Evolutionary conservation across 2,797 vertebrate species (phyloP).

Genomic region (Thamnophis elegans): DNA sequence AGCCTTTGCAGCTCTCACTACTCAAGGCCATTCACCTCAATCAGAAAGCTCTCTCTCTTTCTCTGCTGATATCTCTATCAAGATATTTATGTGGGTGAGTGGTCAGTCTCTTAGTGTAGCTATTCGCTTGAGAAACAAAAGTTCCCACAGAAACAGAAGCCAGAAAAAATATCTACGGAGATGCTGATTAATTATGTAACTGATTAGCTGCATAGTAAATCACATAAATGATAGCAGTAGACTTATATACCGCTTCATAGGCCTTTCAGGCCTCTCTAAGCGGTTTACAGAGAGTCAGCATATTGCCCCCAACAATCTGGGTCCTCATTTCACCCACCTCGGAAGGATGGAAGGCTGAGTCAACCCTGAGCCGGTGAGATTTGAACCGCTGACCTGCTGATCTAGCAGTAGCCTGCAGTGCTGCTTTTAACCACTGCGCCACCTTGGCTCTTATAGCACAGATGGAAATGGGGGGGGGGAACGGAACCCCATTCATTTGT

Average conservation of each 20-base stretch:
- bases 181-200: conserved; percentile 50
- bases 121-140: conserved; percentile 21
- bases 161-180: conserved; percentile 33
- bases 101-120: neutral
- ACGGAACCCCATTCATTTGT: conserved; percentile 50
- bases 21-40: neutral
- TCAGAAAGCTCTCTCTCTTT: neutral
- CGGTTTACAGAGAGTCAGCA: too few relatives aligned
- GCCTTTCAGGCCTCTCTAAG: too few relatives aligned
- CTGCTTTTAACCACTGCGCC: too few relatives aligned
- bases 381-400: too few relatives aligned
- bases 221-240: conserved; percentile 41
- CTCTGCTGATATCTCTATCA: too few relatives aligned
- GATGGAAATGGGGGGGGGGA: conserved; percentile 12
- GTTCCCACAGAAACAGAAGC: conserved; percentile 20
- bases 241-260: too few relatives aligned
- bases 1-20: neutral
- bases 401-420: too few relatives aligned
- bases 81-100: neutral
- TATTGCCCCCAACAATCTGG: too few relatives aligned
- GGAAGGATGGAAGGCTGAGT: too few relatives aligned
- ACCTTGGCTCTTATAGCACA: too few relatives aligned
- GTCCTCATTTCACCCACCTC: too few relatives aligned
- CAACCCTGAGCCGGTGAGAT: too few relatives aligned
- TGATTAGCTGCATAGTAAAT: conserved; percentile 52